Conservation (phyloP, 2,113 vertebrate genomes). For the Lagopus muta region DNA sequence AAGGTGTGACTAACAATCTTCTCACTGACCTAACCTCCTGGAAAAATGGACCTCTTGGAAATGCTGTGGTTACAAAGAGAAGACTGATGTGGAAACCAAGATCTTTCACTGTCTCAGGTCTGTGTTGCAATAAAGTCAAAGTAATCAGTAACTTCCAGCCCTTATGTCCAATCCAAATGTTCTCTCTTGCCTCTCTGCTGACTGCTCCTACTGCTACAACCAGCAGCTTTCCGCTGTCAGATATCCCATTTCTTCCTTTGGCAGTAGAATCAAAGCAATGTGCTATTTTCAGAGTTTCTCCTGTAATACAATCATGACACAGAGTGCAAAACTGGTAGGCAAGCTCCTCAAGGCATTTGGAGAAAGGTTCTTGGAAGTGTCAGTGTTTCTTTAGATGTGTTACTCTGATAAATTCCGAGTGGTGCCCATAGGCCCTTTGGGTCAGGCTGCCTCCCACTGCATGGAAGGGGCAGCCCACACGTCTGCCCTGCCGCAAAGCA, state of each 20-base stretch:
- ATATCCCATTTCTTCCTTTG: not conserved
- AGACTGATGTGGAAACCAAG: not conserved
- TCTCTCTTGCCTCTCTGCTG: not conserved
- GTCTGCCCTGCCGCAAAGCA: accelerated
- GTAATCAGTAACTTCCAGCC: not conserved
- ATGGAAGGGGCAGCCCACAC: not conserved
- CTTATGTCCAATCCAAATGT: not conserved
- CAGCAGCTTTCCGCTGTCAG: not conserved
- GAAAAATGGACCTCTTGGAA: not conserved
- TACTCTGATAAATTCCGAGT: not conserved
- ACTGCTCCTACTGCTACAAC: not conserved
- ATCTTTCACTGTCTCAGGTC: not conserved
- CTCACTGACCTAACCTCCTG: not conserved
- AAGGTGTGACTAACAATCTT: not conserved
- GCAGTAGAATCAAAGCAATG: not conserved
- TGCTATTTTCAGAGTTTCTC: conserved; percentile 23
- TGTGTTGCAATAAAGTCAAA: not conserved
- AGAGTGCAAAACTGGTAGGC: not conserved
- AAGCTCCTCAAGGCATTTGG: not conserved
- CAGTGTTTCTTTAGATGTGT: not conserved
- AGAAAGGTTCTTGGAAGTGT: not conserved
- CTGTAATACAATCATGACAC: not conserved
- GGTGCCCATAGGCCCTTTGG: not conserved
- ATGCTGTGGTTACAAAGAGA: not conserved
- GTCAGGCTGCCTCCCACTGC: not conserved